Evolutionary conservation across 2,797 vertebrate species (phyloP), one percentile per base, ranked within the genome.

Genomic region (Sebastes iracundus): DNA sequence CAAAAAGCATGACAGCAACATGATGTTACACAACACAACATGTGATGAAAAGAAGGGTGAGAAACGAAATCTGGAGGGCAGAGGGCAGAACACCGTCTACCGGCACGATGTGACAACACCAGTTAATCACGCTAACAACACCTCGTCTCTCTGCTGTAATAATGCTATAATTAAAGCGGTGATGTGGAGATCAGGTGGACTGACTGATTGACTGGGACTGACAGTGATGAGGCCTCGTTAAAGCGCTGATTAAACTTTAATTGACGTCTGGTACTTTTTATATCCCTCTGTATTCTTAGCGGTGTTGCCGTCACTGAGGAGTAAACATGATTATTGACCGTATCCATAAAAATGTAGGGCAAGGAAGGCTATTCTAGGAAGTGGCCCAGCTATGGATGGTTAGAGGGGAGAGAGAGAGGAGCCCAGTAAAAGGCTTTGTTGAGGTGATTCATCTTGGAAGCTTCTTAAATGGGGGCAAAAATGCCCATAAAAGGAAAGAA

Each of bases 381-480:
- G 68, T 74, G 71, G 67, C 68, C 81, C 68, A 66, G 86, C 77
- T 81, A 38, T n/a, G 60, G 78, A 65, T 77, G 64, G 83, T 78
- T 76, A 62, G 16, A 77, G 62, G 68, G 30, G 18, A 65, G 78
- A 67, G 49, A 77, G 27, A 72, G 75, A 56, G 22, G 67, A 79
- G 66, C 55, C 49, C 67, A 46, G 81, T 81, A 38, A 77, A 85
- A 73, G 22, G 68, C 70, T 83, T 75, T 82, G 72, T 77, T 73
- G 70, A 87, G 79, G 20, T 90, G 86, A 93, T 71, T 93, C 87
- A 92, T 92, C 77, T 71, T 32, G 18, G 76, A 83, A 80, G 67
- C 32, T 20, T 77, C 64, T 83, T 60, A 81, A 90, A 88, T 61
- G 60, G 73, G 65, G 81, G 72, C 64, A 83, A 77, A 69, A 20